A percentile compares a stretch with the other conserved stretches of the same genome.
These are phyloP conservation scores for Papilio gigon DNA, from an alignment of 2,888 invertebrate genomes.

Conservation along the genomic window DNA sequence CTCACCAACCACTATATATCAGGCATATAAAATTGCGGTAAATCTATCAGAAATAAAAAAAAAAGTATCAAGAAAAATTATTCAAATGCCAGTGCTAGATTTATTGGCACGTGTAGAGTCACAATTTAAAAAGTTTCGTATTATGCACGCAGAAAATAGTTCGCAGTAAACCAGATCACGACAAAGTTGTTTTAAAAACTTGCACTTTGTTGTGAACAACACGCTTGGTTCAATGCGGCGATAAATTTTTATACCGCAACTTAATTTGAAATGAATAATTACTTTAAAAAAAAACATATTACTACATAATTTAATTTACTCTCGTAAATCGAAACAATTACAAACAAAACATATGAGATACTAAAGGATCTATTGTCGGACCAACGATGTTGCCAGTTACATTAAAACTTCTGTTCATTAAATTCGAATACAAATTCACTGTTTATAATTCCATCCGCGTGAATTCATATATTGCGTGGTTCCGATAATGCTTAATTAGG, in stretches of 20 bases:
- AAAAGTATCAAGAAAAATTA: background rate
- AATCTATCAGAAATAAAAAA: too few species aligned
- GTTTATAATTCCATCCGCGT: background rate
- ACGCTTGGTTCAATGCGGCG: background rate
- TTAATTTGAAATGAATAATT: background rate
- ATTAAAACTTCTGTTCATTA: background rate
- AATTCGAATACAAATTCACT: slow-evolving; percentile 5
- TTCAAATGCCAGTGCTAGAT: background rate
- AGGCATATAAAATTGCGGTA: too few species aligned
- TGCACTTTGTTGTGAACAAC: slow-evolving; percentile 18
- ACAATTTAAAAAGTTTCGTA: slow-evolving; percentile 1
- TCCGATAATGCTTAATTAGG: slow-evolving; percentile 11
- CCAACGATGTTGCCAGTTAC: background rate
- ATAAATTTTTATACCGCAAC: slow-evolving; percentile 17
- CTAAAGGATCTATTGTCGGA: too few species aligned
- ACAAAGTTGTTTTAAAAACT: slow-evolving; percentile 18
- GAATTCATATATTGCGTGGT: background rate
- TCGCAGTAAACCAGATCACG: slow-evolving; percentile 19
- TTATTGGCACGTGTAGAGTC: background rate
- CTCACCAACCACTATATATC: too few species aligned
- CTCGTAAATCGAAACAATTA: too few species aligned
- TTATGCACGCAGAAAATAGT: slow-evolving; percentile 9
- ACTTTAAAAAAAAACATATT: background rate
- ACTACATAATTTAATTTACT: too few species aligned
- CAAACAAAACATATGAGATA: too few species aligned